Percentiles rank a stretch among this genome's conserved stretches.
These are phyloP conservation scores for Anastrepha obliqua DNA, from an alignment of 1,140 invertebrate species.

Conservation along the genomic window DNA sequence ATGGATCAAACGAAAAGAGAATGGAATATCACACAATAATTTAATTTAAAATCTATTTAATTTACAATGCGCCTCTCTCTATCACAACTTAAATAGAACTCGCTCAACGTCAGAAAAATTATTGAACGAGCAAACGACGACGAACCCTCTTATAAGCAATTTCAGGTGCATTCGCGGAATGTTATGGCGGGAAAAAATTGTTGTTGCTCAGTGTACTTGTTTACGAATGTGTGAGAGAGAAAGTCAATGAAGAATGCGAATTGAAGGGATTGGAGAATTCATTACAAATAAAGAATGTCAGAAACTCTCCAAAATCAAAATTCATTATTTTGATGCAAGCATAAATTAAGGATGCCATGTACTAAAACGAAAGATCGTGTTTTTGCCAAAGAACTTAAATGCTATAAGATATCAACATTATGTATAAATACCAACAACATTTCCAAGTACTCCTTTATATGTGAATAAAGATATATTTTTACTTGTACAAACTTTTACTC, in stretches of 20 bases:
- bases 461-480: too few relatives aligned
- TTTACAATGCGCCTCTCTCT: too few relatives aligned
- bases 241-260: conserved; percentile 16
- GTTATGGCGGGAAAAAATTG: conserved; percentile 33
- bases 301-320: too few relatives aligned
- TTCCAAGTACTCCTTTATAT: too few relatives aligned
- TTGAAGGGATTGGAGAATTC: neutral
- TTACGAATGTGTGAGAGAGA: conserved; percentile 42
- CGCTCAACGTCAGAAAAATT: neutral
- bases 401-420: too few relatives aligned
- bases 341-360: too few relatives aligned
- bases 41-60: too few relatives aligned
- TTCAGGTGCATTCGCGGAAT: neutral
- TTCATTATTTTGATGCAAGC: too few relatives aligned
- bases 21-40: neutral
- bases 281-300: neutral
- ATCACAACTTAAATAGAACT: neutral
- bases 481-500: too few relatives aligned
- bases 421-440: too few relatives aligned
- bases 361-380: too few relatives aligned
- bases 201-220: conserved; percentile 30
- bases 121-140: neutral
- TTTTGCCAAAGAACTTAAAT: too few relatives aligned
- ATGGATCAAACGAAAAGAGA: neutral
- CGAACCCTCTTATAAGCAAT: conserved; percentile 10